Percentiles rank a stretch among this genome's conserved stretches.
These are phyloP conservation scores for Plumapathes pennacea DNA, from an alignment of 92 coral and sea anemone species.

Conservation along the genomic window DNA sequence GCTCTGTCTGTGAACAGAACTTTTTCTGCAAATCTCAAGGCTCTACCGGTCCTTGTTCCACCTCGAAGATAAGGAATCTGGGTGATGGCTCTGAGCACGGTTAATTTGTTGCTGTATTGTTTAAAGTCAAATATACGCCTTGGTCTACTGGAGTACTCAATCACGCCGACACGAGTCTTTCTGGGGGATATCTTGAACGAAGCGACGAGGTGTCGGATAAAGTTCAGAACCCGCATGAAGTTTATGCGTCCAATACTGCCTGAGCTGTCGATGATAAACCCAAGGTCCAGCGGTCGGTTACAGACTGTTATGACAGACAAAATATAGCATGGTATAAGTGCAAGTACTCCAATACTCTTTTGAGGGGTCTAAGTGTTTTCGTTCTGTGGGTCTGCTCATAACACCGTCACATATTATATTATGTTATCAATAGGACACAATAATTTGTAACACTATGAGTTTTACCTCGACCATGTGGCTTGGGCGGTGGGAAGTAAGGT, in stretches of 20 bases:
- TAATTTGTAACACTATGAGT: too few species aligned
- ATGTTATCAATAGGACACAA: too few species aligned
- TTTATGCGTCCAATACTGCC: slow-evolving; percentile 59
- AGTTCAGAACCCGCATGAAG: slow-evolving; percentile 66
- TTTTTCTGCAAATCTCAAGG: slow-evolving; percentile 19
- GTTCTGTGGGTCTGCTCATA: too few species aligned
- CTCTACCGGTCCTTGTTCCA: slow-evolving; percentile 60
- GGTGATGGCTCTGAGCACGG: slow-evolving; percentile 30
- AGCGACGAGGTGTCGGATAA: slow-evolving; percentile 62
- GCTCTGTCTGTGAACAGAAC: slow-evolving; percentile 46
- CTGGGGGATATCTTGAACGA: slow-evolving; percentile 62
- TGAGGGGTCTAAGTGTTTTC: too few species aligned
- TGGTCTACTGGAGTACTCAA: slow-evolving; percentile 50
- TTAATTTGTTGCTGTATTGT: slow-evolving; percentile 31
- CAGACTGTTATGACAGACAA: slow-evolving; percentile 20
- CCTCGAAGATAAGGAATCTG: slow-evolving; percentile 56
- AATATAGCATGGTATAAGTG: neutral
- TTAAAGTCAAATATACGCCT: slow-evolving; percentile 48
- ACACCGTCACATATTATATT: too few species aligned
- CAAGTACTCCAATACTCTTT: neutral
- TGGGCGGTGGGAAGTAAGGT: slow-evolving; percentile 11
- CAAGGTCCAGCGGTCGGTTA: slow-evolving; percentile 63
- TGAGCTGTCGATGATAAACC: slow-evolving; percentile 79
- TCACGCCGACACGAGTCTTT: slow-evolving; percentile 58
- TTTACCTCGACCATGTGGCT: slow-evolving; percentile 33